Evolutionary conservation across 1,140 invertebrate genomes (phyloP), one percentile per base, ranked within the genome.

Genomic region (Glossosoma conforme): DNA sequence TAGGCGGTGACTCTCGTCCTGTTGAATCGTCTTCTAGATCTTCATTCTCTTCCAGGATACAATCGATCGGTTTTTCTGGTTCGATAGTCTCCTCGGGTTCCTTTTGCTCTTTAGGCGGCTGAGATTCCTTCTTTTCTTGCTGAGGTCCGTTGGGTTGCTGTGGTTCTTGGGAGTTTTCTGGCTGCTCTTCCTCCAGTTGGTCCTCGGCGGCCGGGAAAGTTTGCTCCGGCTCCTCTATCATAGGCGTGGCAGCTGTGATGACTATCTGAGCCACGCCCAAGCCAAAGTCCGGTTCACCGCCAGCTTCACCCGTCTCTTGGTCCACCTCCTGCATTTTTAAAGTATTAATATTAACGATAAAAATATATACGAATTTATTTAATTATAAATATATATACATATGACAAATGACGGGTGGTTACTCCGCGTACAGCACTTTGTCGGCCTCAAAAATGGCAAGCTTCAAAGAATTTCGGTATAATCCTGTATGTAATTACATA

Each of bases 221-320:
- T 43, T 79, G 77, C 22, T 86, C 84, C 3, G 79, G 72, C 56
- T 90, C 86, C 68, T 92, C 89, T 57, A 81, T 72, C 86, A 90
- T 89, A 17, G 89, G 90, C 3, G 90, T 92, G 33, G 90, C 89
- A 17, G 88, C 88, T 11, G 89, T 92, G 62, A 93, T 91, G 5
- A 91, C 87, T 56, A 91, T 91, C 64, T 89, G 86, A 41, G 86
- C 87, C 36, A 89, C 87, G 44, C 84, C 85, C 35, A 91, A 76
- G 57, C 82, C 81, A 44, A 74, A 59, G 14, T 58, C 56, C 18
- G 56, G 47, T 10, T 52, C 49, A 8, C 13, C 20, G 9, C 10
- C 20, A 19, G 9, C 42, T 32, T 36, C 20, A 20, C 22, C 47
- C n/a, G 22, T 28, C 22, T 49, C 22, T 43, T 42, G 24, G 2